Evolutionary conservation across 2,888 invertebrate species (phyloP).

Genomic region (Baronia brevicornis): DNA sequence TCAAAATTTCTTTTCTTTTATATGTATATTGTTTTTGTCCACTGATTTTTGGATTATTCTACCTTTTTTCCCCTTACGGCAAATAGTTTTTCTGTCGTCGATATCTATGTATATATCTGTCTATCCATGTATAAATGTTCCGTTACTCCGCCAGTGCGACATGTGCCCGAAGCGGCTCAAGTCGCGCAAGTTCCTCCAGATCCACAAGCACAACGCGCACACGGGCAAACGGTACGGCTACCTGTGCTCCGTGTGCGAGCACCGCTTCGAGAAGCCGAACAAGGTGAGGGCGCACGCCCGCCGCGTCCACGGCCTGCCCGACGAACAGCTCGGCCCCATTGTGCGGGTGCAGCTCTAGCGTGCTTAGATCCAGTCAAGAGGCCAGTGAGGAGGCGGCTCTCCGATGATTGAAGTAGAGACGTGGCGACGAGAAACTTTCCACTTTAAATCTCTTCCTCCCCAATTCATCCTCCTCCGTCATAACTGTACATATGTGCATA

Average conservation of each 20-base stretch:
- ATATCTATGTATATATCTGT: no score
- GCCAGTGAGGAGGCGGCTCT: background rate
- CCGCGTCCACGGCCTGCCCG: slow-evolving; percentile 52
- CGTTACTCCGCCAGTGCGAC: slow-evolving; percentile 42
- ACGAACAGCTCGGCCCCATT: slow-evolving; percentile 48
- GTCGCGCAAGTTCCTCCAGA: slow-evolving; percentile 63
- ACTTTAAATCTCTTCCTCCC: no score
- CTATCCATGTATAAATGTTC: background rate
- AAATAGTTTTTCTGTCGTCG: no score
- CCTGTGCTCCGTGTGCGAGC: slow-evolving; percentile 54
- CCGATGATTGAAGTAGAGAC: no score
- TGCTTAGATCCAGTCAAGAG: background rate
- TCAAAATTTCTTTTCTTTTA: no score
- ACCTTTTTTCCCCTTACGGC: no score
- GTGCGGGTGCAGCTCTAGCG: slow-evolving; percentile 43
- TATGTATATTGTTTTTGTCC: no score
- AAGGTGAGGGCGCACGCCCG: slow-evolving; percentile 60
- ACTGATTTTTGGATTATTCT: no score
- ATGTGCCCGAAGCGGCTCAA: slow-evolving; percentile 61
- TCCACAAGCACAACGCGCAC: slow-evolving; percentile 66
- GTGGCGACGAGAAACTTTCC: no score
- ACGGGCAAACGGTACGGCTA: slow-evolving; percentile 59
- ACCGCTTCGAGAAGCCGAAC: slow-evolving; percentile 64
- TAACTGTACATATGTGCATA: no score
- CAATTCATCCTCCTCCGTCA: no score